These are phyloP conservation scores for pig (Sus scrofa) DNA, from an alignment of 2,113 vertebrate genomes.

Conservation along the genomic window DNA sequence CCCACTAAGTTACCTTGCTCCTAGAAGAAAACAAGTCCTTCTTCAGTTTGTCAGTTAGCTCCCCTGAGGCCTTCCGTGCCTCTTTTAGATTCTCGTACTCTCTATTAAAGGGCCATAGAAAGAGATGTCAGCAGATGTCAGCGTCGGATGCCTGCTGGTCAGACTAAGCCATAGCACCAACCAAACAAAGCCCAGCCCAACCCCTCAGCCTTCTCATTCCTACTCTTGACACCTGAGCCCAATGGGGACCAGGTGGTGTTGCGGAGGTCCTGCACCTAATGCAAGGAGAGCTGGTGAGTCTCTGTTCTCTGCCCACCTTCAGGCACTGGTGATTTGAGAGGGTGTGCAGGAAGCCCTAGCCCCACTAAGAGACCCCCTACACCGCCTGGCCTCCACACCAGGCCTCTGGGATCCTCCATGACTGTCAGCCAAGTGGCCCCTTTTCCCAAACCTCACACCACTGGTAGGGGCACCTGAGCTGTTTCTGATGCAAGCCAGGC, in stretches of 20 bases:
- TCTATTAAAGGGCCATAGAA: constrained; percentile 85
- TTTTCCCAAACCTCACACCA: not conserved
- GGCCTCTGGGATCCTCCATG: not conserved
- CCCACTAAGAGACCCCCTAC: not conserved
- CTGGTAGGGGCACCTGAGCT: not conserved
- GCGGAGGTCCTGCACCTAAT: not conserved
- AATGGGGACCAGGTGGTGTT: not conserved
- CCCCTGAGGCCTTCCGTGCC: constrained; percentile 90
- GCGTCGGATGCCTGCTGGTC: not conserved
- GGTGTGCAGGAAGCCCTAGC: not conserved
- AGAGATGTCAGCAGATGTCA: not conserved
- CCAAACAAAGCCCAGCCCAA: not conserved
- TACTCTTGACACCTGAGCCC: not conserved
- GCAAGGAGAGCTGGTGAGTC: not conserved
- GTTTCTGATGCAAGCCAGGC: not conserved
- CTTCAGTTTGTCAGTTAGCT: constrained; percentile 94
- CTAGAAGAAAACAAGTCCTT: constrained; percentile 93
- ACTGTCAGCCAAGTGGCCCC: not conserved
- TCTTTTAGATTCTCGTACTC: constrained; percentile 97
- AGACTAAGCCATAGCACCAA: not conserved
- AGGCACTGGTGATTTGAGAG: not conserved
- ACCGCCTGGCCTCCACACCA: not conserved
- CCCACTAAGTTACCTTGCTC: constrained; percentile 90
- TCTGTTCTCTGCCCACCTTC: not conserved
- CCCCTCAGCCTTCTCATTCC: not conserved